A percentile compares a stretch with the other conserved stretches of the same genome.
Evolutionary conservation across 2,113 vertebrate genomes (phyloP).

Genomic region (Anseranas semipalmata): DNA sequence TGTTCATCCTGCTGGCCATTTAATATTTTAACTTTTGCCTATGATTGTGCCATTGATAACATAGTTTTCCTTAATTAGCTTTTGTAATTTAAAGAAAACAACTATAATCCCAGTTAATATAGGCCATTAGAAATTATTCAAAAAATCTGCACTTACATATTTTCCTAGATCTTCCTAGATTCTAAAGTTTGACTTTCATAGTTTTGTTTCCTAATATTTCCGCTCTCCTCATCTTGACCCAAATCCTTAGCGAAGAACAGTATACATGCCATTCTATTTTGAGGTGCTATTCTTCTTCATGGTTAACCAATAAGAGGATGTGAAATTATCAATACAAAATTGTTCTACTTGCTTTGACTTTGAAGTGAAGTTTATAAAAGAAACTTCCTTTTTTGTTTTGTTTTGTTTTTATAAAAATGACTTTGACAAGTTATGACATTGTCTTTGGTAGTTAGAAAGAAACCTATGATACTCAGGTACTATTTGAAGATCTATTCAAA

Average conservation of each 20-base stretch:
- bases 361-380: not conserved
- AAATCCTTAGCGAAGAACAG: not conserved
- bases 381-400: not conserved
- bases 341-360: not conserved
- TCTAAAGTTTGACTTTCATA: not conserved
- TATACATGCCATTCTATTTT: not conserved
- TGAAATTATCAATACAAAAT: not conserved
- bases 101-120: not conserved
- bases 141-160: not conserved
- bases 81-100: constrained; percentile 18
- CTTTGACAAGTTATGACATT: not conserved
- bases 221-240: not conserved
- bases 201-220: not conserved
- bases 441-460: not conserved
- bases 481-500: not conserved
- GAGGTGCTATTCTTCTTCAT: not conserved
- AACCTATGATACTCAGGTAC: not conserved
- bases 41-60: not conserved
- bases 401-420: not conserved
- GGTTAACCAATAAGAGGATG: not conserved
- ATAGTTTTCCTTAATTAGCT: constrained; percentile 11
- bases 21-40: not conserved
- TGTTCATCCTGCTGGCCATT: constrained; percentile 27
- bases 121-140: not conserved
- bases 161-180: constrained; percentile 3